Conservation (phyloP, 2,888 invertebrate genomes). For the Plemyria rubiginata region DNA sequence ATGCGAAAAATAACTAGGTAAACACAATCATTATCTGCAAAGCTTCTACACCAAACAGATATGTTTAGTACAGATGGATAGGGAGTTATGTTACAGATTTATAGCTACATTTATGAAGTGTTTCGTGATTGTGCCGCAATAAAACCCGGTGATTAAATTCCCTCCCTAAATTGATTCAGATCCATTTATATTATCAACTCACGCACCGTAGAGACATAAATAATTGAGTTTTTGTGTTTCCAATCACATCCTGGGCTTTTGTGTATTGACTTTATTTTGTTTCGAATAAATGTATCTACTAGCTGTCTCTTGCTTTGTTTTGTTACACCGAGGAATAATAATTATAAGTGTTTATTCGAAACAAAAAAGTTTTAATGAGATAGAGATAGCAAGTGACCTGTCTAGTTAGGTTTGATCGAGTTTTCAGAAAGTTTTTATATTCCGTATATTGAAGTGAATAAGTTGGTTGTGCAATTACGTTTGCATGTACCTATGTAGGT, state of each 20-base stretch:
- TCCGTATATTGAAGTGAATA: constrained; percentile 4
- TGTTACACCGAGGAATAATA: neutral
- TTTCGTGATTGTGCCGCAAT: constrained; percentile 61
- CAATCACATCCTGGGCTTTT: constrained; percentile 55
- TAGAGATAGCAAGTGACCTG: too few relatives aligned
- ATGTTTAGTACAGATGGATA: neutral
- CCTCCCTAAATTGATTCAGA: constrained; percentile 60
- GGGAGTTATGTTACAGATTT: constrained; percentile 48
- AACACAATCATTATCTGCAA: too few relatives aligned
- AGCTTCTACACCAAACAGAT: neutral
- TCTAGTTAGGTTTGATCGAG: too few relatives aligned
- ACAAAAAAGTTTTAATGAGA: too few relatives aligned
- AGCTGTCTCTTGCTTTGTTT: neutral
- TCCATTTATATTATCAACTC: constrained; percentile 62
- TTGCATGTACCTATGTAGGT: constrained; percentile 3
- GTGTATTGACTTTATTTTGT: constrained; percentile 32
- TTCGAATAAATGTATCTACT: neutral
- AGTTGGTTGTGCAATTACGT: constrained; percentile 21
- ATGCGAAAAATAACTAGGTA: too few relatives aligned
- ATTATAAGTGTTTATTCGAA: too few relatives aligned
- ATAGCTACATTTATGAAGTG: constrained; percentile 65
- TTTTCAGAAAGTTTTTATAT: neutral
- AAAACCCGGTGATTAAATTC: constrained; percentile 65
- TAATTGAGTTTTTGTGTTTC: constrained; percentile 64
- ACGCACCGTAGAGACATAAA: constrained; percentile 53